A percentile compares a stretch with the other conserved stretches of the same genome.
Conservation (phyloP, 2,888 invertebrate species). For the Metallyticus violacea region DNA sequence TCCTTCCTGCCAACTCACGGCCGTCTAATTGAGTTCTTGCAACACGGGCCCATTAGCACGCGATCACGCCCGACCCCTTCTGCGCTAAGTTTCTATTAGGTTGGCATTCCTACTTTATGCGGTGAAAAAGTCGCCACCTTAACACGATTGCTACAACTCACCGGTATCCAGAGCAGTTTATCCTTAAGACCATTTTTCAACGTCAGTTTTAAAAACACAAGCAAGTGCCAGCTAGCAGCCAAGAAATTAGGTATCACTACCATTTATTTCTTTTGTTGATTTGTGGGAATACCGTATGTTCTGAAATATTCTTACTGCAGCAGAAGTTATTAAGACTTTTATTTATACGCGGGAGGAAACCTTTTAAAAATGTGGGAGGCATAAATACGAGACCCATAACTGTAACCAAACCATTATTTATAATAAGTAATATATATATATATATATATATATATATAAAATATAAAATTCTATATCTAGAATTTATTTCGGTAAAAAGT, state of each 20-base stretch:
- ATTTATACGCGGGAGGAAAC: no score
- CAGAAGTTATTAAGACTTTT: no score
- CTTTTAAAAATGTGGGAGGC: no score
- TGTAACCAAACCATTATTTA: no score
- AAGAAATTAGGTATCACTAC: background rate
- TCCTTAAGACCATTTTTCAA: background rate
- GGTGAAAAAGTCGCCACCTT: background rate
- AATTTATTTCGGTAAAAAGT: no score
- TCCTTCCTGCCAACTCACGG: background rate
- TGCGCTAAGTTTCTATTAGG: background rate
- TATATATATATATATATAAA: no score
- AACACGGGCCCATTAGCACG: conserved; percentile 4
- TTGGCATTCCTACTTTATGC: background rate
- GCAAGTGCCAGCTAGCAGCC: background rate
- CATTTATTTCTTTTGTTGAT: background rate
- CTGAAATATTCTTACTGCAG: no score
- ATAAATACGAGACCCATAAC: no score
- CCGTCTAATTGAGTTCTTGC: conserved; percentile 24
- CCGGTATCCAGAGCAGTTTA: background rate
- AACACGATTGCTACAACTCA: no score
- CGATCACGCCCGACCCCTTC: background rate
- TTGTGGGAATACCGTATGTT: no score
- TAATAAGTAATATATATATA: no score
- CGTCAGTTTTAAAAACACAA: background rate
- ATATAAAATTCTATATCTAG: no score